Evolutionary conservation across 53 echinoderm and acorn worm species (phyloP), one percentile per base, ranked within the genome.

Genomic region (Luidia sarsii): DNA sequence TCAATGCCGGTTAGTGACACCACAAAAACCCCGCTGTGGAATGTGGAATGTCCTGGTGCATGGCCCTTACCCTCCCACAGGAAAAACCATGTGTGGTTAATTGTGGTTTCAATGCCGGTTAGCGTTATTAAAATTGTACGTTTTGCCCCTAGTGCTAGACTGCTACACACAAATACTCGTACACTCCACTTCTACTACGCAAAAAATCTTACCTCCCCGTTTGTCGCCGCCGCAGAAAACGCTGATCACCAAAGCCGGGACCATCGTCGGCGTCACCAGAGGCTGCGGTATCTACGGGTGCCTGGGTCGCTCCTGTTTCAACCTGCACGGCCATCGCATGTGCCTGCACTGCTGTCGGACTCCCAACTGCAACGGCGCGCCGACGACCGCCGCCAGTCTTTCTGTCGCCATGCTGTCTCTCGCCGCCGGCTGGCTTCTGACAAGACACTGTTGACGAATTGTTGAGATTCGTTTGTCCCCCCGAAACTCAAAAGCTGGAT

Each of bases 161-260:
- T 15, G 46, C 46, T 46, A 10, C 8, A 46, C 8, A 46, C 46
- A 46, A 8, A 46, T 10, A 46, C 8, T 15, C 8, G 8, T 46
- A 15, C 46, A 46, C 15, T 46, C 46, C 8, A 46, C 8, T 15
- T 46, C 46, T 46, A 8, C 15, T 15, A 10, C 46, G 8, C 15
- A 10, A 15, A 37, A 3, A n/a, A n/a, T n/a, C n/a, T n/a, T n/a
- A n/a, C n/a, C n/a, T n/a, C n/a, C n/a, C n/a, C n/a, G n/a, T n/a
- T n/a, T n/a, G n/a, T n/a, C n/a, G n/a, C n/a, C n/a, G n/a, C n/a
- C 27, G 20, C 61, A 77, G 77, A 77, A 77, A 77, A 77, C 77
- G 3, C 61, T 45, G 59, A 59, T 61, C n/a, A 32, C 30, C 15
- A 48, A 77, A 61, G 24, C 8, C 11, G 48, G 60, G 0, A 2